Percentiles rank a stretch among this genome's conserved stretches.
Evolutionary conservation across 2,888 invertebrate species (phyloP).

Genomic region (Orchestes rusci): DNA sequence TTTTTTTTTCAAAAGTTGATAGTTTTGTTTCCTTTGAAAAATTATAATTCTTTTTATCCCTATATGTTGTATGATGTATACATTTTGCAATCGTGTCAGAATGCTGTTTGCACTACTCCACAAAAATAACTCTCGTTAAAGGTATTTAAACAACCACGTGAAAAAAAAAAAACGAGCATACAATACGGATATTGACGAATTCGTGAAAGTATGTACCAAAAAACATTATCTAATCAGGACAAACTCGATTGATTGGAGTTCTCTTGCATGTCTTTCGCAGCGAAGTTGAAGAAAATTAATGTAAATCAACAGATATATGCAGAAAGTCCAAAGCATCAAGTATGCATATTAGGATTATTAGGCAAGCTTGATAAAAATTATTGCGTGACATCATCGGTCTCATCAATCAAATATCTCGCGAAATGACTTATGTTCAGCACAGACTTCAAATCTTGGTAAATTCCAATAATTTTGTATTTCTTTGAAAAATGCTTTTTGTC

Average conservation of each 20-base stretch:
- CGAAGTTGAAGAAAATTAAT: slow-evolving; percentile 11
- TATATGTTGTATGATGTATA: no score
- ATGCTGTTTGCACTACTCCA: slow-evolving; percentile 13
- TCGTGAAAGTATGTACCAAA: slow-evolving; percentile 11
- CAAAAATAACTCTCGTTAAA: slow-evolving; percentile 8
- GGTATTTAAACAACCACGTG: slow-evolving; percentile 14
- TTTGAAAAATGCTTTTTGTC: background rate
- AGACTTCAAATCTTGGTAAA: no score
- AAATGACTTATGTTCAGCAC: no score
- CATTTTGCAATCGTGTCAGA: no score
- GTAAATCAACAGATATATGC: slow-evolving; percentile 14
- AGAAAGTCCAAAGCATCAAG: slow-evolving; percentile 15
- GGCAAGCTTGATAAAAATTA: slow-evolving; percentile 13
- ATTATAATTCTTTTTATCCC: no score
- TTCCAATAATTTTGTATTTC: background rate
- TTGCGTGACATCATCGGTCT: slow-evolving; percentile 1
- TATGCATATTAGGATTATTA: slow-evolving; percentile 12
- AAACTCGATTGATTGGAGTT: slow-evolving; percentile 8
- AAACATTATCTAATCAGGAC: slow-evolving; percentile 8
- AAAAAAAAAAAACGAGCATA: slow-evolving; percentile 12
- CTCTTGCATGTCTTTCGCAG: slow-evolving; percentile 13
- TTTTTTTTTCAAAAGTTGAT: no score
- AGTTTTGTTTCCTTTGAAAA: no score
- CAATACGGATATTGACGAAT: slow-evolving; percentile 14
- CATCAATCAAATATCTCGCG: no score